Evolutionary conservation across 2,888 invertebrate species (phyloP).

Genomic region (Perdita meconis): DNA sequence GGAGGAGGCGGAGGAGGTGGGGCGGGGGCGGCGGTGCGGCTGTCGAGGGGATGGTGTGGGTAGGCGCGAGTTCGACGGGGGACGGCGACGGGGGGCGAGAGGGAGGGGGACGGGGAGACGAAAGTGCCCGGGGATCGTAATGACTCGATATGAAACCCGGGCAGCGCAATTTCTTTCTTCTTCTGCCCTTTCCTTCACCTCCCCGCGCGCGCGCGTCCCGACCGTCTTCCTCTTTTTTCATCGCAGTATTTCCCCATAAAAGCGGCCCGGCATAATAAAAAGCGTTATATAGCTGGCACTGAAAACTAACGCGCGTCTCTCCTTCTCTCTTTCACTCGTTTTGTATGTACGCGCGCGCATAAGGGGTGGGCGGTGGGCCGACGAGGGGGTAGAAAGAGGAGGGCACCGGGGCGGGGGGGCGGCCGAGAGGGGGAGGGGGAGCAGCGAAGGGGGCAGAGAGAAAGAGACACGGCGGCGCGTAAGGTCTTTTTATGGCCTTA

Average conservation of each 20-base stretch:
- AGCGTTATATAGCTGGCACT: conserved; percentile 82
- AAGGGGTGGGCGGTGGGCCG: not conserved
- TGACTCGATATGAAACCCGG: conserved; percentile 76
- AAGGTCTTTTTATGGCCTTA: conserved; percentile 81
- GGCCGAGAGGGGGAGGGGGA: not conserved
- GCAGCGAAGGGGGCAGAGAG: conserved; percentile 3
- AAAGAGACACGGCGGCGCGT: conserved; percentile 30
- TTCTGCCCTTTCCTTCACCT: conserved; percentile 68
- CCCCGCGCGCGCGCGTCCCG: conserved; percentile 67
- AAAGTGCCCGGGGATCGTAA: conserved; percentile 76
- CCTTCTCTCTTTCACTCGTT: conserved; percentile 24
- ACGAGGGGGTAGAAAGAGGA: not conserved
- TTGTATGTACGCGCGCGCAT: not conserved
- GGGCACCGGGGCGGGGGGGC: not conserved
- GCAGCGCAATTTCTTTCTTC: conserved; percentile 76
- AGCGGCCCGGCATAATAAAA: conserved; percentile 82
- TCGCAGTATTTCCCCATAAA: conserved; percentile 82
- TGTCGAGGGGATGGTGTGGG: conserved; percentile 28
- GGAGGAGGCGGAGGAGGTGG: conserved; percentile 2
- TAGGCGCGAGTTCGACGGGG: conserved; percentile 46
- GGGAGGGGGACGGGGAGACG: conserved; percentile 38
- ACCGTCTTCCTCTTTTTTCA: conserved; percentile 77
- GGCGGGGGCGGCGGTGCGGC: conserved; percentile 9
- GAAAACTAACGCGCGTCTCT: conserved; percentile 81
- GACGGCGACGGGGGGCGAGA: conserved; percentile 28